These are phyloP conservation scores for Chelon auratus DNA, from an alignment of 2,797 vertebrate species.

Conservation along the genomic window DNA sequence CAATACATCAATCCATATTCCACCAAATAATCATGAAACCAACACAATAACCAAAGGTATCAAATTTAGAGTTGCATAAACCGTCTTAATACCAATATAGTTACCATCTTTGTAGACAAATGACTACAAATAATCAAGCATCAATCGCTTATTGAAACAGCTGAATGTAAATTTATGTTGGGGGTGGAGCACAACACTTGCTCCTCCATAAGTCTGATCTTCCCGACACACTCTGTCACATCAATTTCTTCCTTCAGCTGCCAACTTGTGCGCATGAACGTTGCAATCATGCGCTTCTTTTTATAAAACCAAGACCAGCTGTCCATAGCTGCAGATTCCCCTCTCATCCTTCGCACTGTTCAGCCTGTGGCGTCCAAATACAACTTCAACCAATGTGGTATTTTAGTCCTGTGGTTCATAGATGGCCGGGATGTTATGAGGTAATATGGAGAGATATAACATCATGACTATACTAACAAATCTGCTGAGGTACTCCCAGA, in stretches of 20 bases:
- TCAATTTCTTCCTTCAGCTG: slow-evolving; percentile 23
- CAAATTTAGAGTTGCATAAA: not conserved
- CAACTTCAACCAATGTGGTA: slow-evolving; percentile 11
- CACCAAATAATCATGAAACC: not conserved
- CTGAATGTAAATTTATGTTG: not conserved
- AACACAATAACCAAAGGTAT: not conserved
- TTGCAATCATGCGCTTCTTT: slow-evolving; percentile 7
- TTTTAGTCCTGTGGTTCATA: not conserved
- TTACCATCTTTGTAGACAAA: not conserved
- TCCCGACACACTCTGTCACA: slow-evolving; percentile 3
- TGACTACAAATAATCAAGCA: not conserved
- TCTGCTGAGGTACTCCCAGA: too few species aligned
- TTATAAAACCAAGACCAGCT: slow-evolving; percentile 15
- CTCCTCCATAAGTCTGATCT: slow-evolving; percentile 24
- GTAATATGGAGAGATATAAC: slow-evolving; percentile 8
- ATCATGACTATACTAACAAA: not conserved
- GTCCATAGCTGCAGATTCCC: slow-evolving; percentile 25
- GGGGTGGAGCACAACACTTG: not conserved
- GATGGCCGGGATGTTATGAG: slow-evolving; percentile 6
- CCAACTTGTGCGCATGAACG: slow-evolving; percentile 18
- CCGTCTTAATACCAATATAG: too few species aligned
- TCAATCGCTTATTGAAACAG: not conserved
- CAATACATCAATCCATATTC: not conserved
- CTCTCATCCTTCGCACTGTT: slow-evolving; percentile 18
- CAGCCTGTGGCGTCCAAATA: slow-evolving; percentile 29